Conservation (phyloP, 2,888 invertebrate species). For the Lithophane leautieri region DNA sequence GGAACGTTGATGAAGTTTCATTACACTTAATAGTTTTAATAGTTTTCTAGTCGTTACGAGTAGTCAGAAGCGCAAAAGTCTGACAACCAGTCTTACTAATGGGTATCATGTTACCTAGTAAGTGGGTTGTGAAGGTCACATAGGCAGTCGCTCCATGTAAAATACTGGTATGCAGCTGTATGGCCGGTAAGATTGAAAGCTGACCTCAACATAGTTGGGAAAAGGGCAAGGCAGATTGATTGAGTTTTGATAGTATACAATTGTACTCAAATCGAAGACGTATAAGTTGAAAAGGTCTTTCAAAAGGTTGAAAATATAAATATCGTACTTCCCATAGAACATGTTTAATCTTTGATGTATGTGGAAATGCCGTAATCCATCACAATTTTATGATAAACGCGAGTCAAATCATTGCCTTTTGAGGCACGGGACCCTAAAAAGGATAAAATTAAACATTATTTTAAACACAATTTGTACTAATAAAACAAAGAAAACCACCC, state of each 20-base stretch:
- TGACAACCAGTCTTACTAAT: too few relatives aligned
- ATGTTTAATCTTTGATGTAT: neutral
- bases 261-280: neutral
- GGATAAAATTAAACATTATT: neutral
- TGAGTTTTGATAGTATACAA: neutral
- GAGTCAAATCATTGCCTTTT: neutral
- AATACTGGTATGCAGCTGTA: neutral
- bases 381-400: neutral
- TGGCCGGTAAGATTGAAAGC: neutral
- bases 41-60: too few relatives aligned
- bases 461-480: neutral
- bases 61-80: too few relatives aligned
- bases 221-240: neutral
- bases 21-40: neutral
- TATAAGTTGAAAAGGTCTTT: neutral
- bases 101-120: too few relatives aligned
- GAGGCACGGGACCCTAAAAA: too few relatives aligned
- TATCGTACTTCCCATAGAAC: neutral
- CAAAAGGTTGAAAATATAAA: neutral
- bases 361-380: neutral
- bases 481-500: slow-evolving; percentile 3
- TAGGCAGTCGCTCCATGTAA: too few relatives aligned
- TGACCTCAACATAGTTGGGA: neutral
- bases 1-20: neutral
- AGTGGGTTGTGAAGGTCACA: too few relatives aligned